These are phyloP conservation scores for Acrocephalus arundinaceus DNA, from an alignment of 2,113 vertebrate genomes.

Conservation along the genomic window DNA sequence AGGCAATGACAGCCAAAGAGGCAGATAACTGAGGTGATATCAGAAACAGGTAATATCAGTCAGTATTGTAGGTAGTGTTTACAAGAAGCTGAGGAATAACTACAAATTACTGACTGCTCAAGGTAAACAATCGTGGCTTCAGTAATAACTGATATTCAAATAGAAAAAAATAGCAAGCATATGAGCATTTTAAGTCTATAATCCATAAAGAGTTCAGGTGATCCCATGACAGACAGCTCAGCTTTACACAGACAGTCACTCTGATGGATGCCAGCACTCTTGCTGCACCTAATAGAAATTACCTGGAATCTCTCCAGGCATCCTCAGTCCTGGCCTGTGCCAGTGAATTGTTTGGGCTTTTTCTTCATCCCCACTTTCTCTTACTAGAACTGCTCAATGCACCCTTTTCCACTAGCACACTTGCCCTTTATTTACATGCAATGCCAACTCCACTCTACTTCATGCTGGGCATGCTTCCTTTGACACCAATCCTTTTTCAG, in stretches of 20 bases:
- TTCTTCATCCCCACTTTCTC: not conserved
- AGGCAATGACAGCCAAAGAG: not conserved
- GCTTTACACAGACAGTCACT: not conserved
- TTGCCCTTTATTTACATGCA: not conserved
- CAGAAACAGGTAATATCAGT: not conserved
- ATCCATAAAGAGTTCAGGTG: not conserved
- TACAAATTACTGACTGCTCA: not conserved
- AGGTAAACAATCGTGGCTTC: not conserved
- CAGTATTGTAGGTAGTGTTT: not conserved
- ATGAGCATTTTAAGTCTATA: not conserved
- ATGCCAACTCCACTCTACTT: not conserved
- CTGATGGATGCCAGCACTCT: not conserved
- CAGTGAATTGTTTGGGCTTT: not conserved
- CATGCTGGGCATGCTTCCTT: not conserved
- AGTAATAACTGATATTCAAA: not conserved
- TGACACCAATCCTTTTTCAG: not conserved
- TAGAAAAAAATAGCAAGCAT: not conserved
- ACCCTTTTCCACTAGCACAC: not conserved
- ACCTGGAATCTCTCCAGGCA: not conserved
- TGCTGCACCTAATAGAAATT: not conserved
- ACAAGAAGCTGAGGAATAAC: not conserved
- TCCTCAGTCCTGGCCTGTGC: not conserved
- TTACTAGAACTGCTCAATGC: not conserved
- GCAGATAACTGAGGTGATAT: not conserved
- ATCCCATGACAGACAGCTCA: not conserved